phyloP scores from a whole-genome alignment of 2,113 vertebrate species.

The Thermophis baileyi region DNA sequence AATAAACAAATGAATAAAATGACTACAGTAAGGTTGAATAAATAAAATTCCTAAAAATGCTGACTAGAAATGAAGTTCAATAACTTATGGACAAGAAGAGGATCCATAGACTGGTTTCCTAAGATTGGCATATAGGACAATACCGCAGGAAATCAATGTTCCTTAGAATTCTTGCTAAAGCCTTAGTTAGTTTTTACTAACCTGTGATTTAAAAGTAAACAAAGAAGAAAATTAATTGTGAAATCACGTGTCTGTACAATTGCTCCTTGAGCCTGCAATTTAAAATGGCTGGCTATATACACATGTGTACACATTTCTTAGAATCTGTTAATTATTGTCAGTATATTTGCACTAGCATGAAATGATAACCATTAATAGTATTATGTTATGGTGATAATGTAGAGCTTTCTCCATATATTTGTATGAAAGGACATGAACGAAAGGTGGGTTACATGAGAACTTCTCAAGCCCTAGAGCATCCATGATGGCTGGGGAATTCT shows the following conservation, averaged over 20 bases:
- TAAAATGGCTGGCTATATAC: background rate
- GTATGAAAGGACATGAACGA: background rate
- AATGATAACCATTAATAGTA: background rate
- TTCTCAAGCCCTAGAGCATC: background rate
- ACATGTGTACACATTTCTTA: background rate
- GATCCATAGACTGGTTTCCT: background rate
- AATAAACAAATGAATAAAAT: background rate
- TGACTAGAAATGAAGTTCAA: background rate
- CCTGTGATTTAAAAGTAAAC: background rate
- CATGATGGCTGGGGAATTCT: no score
- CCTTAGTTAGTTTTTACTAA: background rate
- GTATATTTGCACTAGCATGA: background rate
- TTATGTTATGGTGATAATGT: background rate
- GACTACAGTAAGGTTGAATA: background rate
- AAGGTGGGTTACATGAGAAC: background rate
- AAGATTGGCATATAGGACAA: background rate
- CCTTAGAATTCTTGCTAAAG: background rate
- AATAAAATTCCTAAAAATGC: background rate
- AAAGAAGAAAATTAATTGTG: background rate
- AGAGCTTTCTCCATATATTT: background rate
- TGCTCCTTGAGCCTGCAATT: background rate
- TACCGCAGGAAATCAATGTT: background rate
- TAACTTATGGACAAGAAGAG: background rate
- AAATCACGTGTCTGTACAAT: background rate
- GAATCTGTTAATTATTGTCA: background rate